Conservation (phyloP, 2,888 invertebrate genomes). For the Rhagium mordax region DNA sequence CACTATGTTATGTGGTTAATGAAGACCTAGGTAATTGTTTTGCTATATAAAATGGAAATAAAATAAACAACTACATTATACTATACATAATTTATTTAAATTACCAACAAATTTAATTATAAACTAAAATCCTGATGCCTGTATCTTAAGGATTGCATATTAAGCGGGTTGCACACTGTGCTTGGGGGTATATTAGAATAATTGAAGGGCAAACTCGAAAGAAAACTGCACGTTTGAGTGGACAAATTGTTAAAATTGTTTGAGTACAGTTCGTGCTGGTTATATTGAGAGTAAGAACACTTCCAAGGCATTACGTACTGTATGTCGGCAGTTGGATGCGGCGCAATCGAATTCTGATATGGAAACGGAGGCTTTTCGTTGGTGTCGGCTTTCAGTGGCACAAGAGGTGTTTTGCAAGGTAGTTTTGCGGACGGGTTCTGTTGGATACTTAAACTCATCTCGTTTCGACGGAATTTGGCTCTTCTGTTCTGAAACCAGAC, state of each 20-base stretch:
- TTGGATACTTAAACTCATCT: conserved; percentile 78
- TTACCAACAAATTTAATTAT: conserved; percentile 34
- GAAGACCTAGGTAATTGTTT: too few species aligned
- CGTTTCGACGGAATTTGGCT: conserved; percentile 95
- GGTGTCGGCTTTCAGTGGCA: conserved; percentile 64
- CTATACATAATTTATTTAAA: conserved; percentile 32
- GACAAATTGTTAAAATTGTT: conserved; percentile 59
- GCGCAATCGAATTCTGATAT: conserved; percentile 52
- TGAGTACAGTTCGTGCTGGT: conserved; percentile 63
- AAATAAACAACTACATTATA: neutral
- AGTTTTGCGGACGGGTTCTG: conserved; percentile 61
- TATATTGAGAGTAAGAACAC: conserved; percentile 65
- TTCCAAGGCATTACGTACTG: conserved; percentile 70
- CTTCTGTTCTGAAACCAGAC: conserved; percentile 96
- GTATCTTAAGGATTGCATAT: conserved; percentile 64
- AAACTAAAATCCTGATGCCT: conserved; percentile 65
- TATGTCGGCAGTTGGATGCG: conserved; percentile 53
- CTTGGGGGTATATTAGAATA: conserved; percentile 61
- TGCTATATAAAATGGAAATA: too few species aligned
- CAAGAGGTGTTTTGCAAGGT: conserved; percentile 49
- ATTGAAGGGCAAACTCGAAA: conserved; percentile 63
- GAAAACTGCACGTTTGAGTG: conserved; percentile 62
- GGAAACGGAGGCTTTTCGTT: conserved; percentile 59
- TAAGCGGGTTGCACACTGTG: conserved; percentile 63
- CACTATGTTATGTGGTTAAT: too few species aligned